Conservation (phyloP, 2,797 vertebrate species). For the Geotria australis region DNA sequence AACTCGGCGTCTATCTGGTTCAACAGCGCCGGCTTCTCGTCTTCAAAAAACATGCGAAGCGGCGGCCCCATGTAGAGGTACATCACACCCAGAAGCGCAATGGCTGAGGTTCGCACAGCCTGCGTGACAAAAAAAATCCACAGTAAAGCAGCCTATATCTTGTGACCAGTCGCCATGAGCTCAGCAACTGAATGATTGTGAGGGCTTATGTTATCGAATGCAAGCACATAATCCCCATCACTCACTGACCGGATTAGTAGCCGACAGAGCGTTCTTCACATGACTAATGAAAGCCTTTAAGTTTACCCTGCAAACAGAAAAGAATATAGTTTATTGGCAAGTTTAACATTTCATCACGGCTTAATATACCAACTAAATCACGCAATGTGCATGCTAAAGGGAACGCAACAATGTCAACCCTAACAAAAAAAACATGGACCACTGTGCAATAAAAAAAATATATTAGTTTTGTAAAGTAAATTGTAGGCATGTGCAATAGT, state of each 20-base stretch:
- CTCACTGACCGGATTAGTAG: constrained; percentile 65
- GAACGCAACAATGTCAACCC: too few relatives aligned
- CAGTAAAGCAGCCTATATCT: not conserved
- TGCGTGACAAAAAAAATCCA: constrained; percentile 4
- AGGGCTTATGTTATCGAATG: not conserved
- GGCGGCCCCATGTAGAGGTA: constrained; percentile 71
- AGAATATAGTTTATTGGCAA: not conserved
- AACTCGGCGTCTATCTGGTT: constrained; percentile 78
- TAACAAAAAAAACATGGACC: too few relatives aligned
- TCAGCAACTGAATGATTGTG: not conserved
- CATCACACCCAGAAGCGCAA: constrained; percentile 71
- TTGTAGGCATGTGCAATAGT: not conserved
- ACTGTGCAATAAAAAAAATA: too few relatives aligned
- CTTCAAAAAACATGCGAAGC: constrained; percentile 86
- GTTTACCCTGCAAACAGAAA: constrained; percentile 27
- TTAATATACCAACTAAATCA: too few relatives aligned
- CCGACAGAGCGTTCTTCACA: constrained; percentile 76
- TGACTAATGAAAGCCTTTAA: constrained; percentile 92
- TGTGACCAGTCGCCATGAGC: not conserved
- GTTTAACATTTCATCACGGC: too few relatives aligned
- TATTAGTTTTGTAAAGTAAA: too few relatives aligned
- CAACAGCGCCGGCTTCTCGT: constrained; percentile 80
- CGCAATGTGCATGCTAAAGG: too few relatives aligned
- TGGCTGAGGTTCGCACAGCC: constrained; percentile 64
- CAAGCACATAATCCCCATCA: not conserved